phyloP scores from a whole-genome alignment of 2,113 vertebrate genomes.

The Arvicanthis niloticus region DNA sequence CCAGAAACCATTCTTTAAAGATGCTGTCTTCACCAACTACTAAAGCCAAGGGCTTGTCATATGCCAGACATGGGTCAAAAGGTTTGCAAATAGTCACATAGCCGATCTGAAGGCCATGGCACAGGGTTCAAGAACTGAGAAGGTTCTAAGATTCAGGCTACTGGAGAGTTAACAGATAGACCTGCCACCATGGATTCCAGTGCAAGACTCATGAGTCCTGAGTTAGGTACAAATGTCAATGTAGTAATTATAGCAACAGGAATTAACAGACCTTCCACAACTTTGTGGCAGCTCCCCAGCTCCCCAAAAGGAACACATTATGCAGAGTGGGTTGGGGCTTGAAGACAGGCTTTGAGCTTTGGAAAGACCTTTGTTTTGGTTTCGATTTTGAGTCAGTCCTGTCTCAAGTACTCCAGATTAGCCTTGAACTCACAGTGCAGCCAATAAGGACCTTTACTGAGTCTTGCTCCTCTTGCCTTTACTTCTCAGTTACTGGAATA shows the following conservation, averaged over 20 bases:
- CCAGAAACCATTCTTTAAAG: neutral
- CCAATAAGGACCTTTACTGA: neutral
- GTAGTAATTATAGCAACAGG: neutral
- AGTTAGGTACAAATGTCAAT: neutral
- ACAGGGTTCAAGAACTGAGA: neutral
- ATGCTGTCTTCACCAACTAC: neutral
- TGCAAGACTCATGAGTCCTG: neutral
- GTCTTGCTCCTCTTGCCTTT: neutral
- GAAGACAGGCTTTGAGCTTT: neutral
- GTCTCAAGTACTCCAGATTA: neutral
- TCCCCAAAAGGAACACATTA: neutral
- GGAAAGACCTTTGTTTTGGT: neutral
- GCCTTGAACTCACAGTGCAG: neutral
- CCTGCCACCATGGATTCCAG: neutral
- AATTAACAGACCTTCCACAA: neutral
- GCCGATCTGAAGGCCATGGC: neutral
- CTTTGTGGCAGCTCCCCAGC: neutral
- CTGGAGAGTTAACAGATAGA: neutral
- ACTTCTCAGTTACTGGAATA: neutral
- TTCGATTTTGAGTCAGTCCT: neutral
- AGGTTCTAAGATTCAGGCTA: neutral
- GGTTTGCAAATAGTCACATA: neutral
- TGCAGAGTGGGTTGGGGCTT: neutral
- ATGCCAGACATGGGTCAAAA: neutral
- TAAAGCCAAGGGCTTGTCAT: neutral